Evolutionary conservation across 92 coral and sea anemone species (phyloP).

Genomic region (Umimayanthus kanabou): DNA sequence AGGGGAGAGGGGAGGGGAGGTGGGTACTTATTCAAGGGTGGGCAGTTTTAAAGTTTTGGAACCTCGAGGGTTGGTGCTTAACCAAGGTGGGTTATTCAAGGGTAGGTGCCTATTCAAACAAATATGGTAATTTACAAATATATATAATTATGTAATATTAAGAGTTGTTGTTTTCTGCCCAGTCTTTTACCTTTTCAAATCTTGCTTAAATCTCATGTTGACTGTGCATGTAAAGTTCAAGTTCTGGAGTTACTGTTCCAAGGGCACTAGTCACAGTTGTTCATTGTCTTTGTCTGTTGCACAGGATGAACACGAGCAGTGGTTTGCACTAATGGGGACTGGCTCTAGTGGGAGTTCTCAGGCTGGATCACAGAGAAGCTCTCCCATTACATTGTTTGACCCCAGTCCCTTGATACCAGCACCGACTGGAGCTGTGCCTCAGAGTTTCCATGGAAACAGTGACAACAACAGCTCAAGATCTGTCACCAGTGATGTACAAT

Average conservation of each 20-base stretch:
- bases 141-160: too few relatives aligned
- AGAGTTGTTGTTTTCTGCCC: too few relatives aligned
- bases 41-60: too few relatives aligned
- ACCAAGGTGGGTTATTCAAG: too few relatives aligned
- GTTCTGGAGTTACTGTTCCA: neutral
- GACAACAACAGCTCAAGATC: conserved; percentile 17
- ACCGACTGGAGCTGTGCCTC: neutral
- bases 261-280: neutral
- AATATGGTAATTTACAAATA: too few relatives aligned
- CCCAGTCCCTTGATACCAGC: neutral
- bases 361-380: conserved; percentile 28
- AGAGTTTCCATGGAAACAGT: neutral
- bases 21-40: too few relatives aligned
- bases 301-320: conserved; percentile 30
- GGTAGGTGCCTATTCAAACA: too few relatives aligned
- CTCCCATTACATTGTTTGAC: conserved; percentile 6
- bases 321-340: conserved; percentile 30
- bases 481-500: neutral
- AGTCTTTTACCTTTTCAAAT: too few relatives aligned
- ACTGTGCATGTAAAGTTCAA: too few relatives aligned
- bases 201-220: too few relatives aligned
- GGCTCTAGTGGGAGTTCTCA: conserved; percentile 39
- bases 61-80: too few relatives aligned
- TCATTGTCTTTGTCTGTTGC: neutral
- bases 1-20: too few relatives aligned